Evolutionary conservation across 2,113 vertebrate species (phyloP).

Genomic region (Entelurus aequoreus): DNA sequence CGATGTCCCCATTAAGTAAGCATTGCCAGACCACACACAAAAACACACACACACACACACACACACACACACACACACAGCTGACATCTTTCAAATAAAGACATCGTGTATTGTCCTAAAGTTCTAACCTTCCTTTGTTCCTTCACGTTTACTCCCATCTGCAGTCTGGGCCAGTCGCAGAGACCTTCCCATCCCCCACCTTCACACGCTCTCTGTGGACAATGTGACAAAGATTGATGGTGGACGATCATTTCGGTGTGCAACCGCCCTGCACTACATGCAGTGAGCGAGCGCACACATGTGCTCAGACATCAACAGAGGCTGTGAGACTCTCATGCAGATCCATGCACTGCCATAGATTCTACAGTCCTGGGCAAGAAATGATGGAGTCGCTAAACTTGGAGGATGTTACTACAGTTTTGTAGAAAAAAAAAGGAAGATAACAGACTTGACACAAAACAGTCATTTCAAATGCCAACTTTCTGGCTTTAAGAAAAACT

Average conservation of each 20-base stretch:
- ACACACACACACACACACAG: slow-evolving; percentile 5
- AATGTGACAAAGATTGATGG: slow-evolving; percentile 66
- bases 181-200: slow-evolving; percentile 17
- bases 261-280: slow-evolving; percentile 21
- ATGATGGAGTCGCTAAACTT: no score
- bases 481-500: no score
- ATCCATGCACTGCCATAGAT: neutral
- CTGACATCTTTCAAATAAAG: slow-evolving; percentile 5
- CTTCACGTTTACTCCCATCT: slow-evolving; percentile 15
- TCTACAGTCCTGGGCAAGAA: no score
- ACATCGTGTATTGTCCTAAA: slow-evolving; percentile 10
- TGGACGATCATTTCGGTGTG: slow-evolving; percentile 57
- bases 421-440: no score
- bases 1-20: no score
- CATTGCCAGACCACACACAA: no score
- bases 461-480: no score
- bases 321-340: no score
- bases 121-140: slow-evolving; percentile 36
- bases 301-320: neutral
- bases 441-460: no score
- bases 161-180: slow-evolving; percentile 10
- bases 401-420: no score
- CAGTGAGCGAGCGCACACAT: neutral
- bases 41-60: slow-evolving; percentile 4
- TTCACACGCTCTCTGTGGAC: slow-evolving; percentile 22